Conservation (phyloP, 2,888 invertebrate species). For the Encarsia formosa region DNA sequence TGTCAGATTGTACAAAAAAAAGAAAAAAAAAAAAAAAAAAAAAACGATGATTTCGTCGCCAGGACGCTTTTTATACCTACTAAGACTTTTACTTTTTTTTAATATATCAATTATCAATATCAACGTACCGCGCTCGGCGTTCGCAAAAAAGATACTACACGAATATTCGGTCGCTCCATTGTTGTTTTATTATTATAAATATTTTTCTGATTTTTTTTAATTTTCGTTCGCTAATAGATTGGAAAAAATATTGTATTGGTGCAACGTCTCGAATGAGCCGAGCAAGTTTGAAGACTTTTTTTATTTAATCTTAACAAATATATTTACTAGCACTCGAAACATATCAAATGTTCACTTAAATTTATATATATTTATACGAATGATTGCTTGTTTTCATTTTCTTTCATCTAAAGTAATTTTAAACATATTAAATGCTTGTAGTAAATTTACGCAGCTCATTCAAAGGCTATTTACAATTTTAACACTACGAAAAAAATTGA, state of each 20-base stretch:
- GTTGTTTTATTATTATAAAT: conserved; percentile 3
- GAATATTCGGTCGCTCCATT: conserved; percentile 1
- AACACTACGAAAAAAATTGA: too few relatives aligned
- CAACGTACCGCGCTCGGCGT: conserved; percentile 7
- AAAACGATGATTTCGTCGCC: conserved; percentile 14
- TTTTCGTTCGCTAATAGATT: neutral
- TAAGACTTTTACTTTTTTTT: neutral
- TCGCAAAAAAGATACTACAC: conserved; percentile 19
- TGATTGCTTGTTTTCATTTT: conserved; percentile 10
- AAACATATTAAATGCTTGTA: conserved; percentile 21
- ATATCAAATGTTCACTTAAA: conserved; percentile 10
- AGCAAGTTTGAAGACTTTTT: conserved; percentile 7
- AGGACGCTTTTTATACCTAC: conserved; percentile 11
- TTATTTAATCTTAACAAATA: neutral
- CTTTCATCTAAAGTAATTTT: conserved; percentile 6
- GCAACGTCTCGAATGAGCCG: conserved; percentile 10
- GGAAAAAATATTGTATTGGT: neutral
- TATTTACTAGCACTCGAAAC: conserved; percentile 1
- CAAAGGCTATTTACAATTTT: conserved; percentile 21
- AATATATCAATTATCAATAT: neutral
- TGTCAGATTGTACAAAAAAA: conserved; percentile 12
- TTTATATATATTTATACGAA: neutral
- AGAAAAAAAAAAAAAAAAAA: too few relatives aligned
- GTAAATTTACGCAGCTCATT: conserved; percentile 20
- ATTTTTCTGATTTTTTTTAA: neutral